Percentiles rank a stretch among this genome's conserved stretches.
Conservation (phyloP, 1,140 invertebrate genomes). For the Orussus abietinus region DNA sequence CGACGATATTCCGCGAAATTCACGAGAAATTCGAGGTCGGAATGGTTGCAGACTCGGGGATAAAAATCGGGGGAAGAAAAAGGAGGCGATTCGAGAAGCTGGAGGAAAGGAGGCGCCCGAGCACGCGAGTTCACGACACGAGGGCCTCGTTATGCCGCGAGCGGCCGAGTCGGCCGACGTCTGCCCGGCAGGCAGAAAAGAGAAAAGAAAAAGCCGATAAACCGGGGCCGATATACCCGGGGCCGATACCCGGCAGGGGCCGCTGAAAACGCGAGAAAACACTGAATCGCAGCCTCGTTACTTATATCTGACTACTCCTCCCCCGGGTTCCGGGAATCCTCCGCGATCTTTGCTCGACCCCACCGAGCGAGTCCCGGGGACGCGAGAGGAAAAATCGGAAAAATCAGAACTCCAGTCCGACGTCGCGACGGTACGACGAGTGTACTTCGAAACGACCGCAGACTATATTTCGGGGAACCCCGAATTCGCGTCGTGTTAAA, state of each 20-base stretch:
- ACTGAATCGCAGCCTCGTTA: slow-evolving; percentile 39
- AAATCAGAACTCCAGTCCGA: no score
- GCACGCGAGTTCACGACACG: slow-evolving; percentile 35
- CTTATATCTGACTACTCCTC: slow-evolving; percentile 40
- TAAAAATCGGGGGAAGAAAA: not conserved
- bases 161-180: no score
- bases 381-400: no score
- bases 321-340: slow-evolving; percentile 42
- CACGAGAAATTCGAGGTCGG: no score
- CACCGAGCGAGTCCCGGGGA: no score
- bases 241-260: slow-evolving; percentile 15
- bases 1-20: no score
- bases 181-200: no score
- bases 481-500: no score
- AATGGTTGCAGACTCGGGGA: not conserved
- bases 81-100: not conserved
- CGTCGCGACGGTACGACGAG: no score
- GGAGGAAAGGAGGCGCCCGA: slow-evolving; percentile 11
- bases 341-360: slow-evolving; percentile 45
- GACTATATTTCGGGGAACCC: no score
- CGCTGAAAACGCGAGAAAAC: slow-evolving; percentile 1
- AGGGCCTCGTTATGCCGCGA: slow-evolving; percentile 42
- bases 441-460: no score
- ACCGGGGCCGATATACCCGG: not conserved
- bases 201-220: not conserved